phyloP scores from a whole-genome alignment of 2,113 vertebrate genomes.

The Micromys minutus region DNA sequence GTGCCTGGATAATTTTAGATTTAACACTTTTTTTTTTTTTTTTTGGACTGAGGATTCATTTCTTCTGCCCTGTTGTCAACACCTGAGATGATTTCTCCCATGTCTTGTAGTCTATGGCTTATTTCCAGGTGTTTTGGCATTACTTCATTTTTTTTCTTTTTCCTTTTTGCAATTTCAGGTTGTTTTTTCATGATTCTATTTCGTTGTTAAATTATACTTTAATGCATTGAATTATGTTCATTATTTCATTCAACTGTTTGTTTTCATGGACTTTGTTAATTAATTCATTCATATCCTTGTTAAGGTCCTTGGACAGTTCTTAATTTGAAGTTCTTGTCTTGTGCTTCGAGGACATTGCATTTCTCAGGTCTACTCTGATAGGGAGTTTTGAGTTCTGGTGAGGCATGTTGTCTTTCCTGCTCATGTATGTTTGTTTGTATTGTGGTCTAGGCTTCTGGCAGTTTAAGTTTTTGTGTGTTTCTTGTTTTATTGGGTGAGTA shows the following conservation, averaged over 20 bases:
- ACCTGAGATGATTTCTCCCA: not conserved
- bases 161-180: not conserved
- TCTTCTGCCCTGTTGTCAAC: not conserved
- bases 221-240: not conserved
- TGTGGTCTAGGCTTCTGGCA: not conserved
- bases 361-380: not conserved
- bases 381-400: not conserved
- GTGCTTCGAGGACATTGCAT: not conserved
- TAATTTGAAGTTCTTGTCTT: not conserved
- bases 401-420: not conserved
- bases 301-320: not conserved
- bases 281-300: not conserved
- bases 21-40: not conserved
- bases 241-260: not conserved
- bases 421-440: not conserved
- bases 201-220: not conserved
- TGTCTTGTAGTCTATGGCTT: not conserved
- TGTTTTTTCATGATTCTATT: not conserved
- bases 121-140: not conserved
- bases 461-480: not conserved
- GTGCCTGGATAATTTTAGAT: not conserved
- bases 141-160: not conserved
- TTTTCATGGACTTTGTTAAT: not conserved
- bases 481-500: not conserved
- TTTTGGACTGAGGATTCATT: not conserved